Conservation (phyloP, 2,113 vertebrate genomes). For the Rhombomys opimus region DNA sequence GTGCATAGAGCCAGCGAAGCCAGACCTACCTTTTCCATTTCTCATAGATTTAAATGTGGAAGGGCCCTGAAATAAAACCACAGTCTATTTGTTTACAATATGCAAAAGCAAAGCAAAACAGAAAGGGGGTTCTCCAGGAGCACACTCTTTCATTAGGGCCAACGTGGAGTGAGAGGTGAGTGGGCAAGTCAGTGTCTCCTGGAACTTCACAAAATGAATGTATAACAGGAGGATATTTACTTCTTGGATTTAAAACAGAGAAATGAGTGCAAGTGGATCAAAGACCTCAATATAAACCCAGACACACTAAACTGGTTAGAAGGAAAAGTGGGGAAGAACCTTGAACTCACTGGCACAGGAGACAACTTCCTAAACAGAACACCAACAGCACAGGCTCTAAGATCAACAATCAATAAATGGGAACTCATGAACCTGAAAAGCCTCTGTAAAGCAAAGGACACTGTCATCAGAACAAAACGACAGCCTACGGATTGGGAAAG, state of each 20-base stretch:
- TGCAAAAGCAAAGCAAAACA: neutral
- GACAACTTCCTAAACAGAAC: no score
- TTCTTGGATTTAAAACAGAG: constrained; percentile 44
- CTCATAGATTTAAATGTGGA: neutral
- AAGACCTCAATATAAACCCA: no score
- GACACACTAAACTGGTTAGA: no score
- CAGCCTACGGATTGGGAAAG: no score
- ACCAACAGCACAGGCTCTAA: no score
- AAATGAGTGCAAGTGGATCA: no score
- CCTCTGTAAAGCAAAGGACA: no score
- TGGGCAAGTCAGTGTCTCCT: neutral
- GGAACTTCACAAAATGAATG: constrained; percentile 9
- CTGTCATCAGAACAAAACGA: no score
- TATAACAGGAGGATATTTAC: neutral
- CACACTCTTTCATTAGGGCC: neutral
- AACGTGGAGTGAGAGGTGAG: neutral
- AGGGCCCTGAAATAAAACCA: neutral
- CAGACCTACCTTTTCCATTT: neutral
- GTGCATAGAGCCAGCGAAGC: neutral
- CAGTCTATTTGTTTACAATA: neutral
- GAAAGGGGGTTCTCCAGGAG: neutral
- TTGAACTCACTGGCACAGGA: no score
- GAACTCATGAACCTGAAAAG: no score
- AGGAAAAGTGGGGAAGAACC: no score
- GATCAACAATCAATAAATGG: no score